Conservation (phyloP, 2,888 invertebrate genomes). For the Icerya purchasi region DNA sequence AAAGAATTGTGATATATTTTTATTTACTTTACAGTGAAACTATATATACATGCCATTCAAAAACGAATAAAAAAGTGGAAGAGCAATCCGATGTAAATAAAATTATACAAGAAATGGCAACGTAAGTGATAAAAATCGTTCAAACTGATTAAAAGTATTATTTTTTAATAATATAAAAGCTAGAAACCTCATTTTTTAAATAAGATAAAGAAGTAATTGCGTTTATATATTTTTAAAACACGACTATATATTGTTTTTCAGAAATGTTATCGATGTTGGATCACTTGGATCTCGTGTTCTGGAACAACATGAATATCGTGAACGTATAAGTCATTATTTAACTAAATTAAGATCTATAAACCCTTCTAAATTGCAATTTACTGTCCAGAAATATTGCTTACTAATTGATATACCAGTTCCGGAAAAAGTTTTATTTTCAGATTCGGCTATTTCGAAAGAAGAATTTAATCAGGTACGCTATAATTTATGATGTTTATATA, state of each 20-base stretch:
- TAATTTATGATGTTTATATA: no score
- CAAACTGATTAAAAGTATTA: neutral
- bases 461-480: slow-evolving; percentile 2
- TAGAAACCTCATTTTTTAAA: neutral
- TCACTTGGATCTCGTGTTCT: slow-evolving; percentile 70
- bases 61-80: slow-evolving; percentile 54
- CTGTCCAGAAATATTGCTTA: slow-evolving; percentile 17
- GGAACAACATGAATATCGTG: slow-evolving; percentile 72
- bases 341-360: slow-evolving; percentile 22
- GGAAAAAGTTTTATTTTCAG: slow-evolving; percentile 35
- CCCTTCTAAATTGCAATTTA: slow-evolving; percentile 9
- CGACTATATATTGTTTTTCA: slow-evolving; percentile 25
- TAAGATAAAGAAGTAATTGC: neutral
- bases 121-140: slow-evolving; percentile 35
- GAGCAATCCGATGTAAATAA: slow-evolving; percentile 76
- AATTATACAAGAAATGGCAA: slow-evolving; percentile 74
- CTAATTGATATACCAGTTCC: slow-evolving; percentile 52
- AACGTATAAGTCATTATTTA: slow-evolving; percentile 41
- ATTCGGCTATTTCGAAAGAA: slow-evolving; percentile 7
- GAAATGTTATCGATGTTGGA: slow-evolving; percentile 85
- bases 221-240: neutral
- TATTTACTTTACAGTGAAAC: slow-evolving; percentile 5
- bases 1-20: no score
- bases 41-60: slow-evolving; percentile 1
- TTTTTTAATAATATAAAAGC: neutral